Base-by-base conservation (phyloP, 2,888 invertebrate species). In the Rhaphigaster nebulosa region DNA sequence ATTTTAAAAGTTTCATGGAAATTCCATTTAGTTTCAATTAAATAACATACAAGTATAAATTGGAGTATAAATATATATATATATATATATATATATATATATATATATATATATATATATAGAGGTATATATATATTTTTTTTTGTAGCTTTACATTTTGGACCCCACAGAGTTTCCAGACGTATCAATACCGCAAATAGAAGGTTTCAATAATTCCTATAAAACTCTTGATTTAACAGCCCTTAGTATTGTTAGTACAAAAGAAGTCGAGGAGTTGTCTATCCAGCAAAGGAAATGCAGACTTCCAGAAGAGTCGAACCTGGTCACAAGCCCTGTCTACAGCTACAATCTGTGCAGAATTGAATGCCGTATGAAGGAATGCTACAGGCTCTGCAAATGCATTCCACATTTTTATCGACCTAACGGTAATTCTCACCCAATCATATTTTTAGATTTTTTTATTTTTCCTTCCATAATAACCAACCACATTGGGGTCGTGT, bases 101-200 rank as follows among this genome's bases (percentile, higher is more conserved):
- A n/a, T n/a, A n/a, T n/a, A n/a, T n/a, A n/a, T n/a, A n/a, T n/a
- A n/a, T n/a, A n/a, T n/a, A n/a, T n/a, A n/a, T n/a, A n/a, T n/a
- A n/a, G n/a, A n/a, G n/a, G n/a, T n/a, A n/a, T 45, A 45, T 45
- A 45, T 45, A 45, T 45, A 6, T 45, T 45, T 45, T 6, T 45
- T 45, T 45, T 45, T 45, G 4, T 45, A 96, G 96, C 94, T 95
- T 0, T 96, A 95, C 92, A 93, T 96, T 87, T 96, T 97, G 92
- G 96, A 96, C 0, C 95, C 96, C 0, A 94, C 95, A 50, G 97
- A 97, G 94, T 95, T 96, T 0, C 96, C 96, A 0, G 96, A 96
- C 92, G 95, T 96, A 87, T 95, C 96, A 0, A 95, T 95, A 50
- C 94, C 94, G 91, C 93, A 92, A 50, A 91, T 93, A 6, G 91